Evolutionary conservation across 1,140 invertebrate genomes (phyloP), one percentile per base, ranked within the genome.

Genomic region (Chrysomallon squamiferum): DNA sequence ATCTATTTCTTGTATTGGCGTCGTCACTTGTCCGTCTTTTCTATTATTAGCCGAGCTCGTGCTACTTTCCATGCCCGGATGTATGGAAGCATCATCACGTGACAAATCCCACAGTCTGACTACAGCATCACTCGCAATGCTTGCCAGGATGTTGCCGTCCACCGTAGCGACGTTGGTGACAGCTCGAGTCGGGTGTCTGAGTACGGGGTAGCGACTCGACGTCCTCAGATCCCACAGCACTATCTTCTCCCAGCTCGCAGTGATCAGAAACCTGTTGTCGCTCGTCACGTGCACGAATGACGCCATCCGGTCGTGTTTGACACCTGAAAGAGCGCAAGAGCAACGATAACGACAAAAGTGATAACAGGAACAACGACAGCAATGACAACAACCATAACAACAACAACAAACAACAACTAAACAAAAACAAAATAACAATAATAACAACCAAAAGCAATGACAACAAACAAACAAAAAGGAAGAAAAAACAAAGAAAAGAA

Each of bases 261-360:
- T 27, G n/a, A 54, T 54, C 13, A 54, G 50, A 22, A 20, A 54
- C 22, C 29, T 20, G 50, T 30, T 22, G 50, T 54, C 50, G 50
- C 15, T 25, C 4, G 50, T 54, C 22, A 30, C 50, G 50, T 27
- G 50, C 15, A 54, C 22, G 25, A 54, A 54, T 4, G 50, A 15
- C 5, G 50, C 22, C 50, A 54, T 54, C 15, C 50, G 50, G 50
- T 54, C 50, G 25, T 54, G 50, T 30, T 54, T 54, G 13, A 27
- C 22, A 20, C 50, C 50, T 54, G 29, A 25, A 54, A 30, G 50
- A 6, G 5, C 9, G 45, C 5, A 22, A 47, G n/a, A 47, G n/a
- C n/a, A n/a, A n/a, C n/a, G n/a, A n/a, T n/a, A n/a, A n/a, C n/a
- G n/a, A n/a, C n/a, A n/a, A n/a, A n/a, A n/a, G n/a, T n/a, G n/a